Conservation (phyloP, 2,797 vertebrate species). For the Sebastes melanostomus region DNA sequence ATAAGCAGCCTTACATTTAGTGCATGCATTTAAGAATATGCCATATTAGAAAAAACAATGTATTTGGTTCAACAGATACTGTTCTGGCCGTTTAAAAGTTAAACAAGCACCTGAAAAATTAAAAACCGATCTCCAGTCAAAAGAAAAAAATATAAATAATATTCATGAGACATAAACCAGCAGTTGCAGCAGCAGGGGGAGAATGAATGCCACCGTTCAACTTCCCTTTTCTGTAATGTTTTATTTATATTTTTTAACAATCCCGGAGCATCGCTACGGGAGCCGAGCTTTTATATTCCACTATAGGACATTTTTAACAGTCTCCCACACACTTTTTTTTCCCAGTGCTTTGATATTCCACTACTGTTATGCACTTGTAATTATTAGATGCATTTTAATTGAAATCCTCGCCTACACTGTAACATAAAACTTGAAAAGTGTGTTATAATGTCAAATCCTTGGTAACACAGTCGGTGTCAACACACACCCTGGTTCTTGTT, state of each 20-base stretch:
- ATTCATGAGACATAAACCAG: not conserved
- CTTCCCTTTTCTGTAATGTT: not conserved
- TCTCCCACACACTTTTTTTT: slow-evolving; percentile 31
- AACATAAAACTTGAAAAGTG: slow-evolving; percentile 1
- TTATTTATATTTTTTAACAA: slow-evolving; percentile 21
- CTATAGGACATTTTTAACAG: not conserved
- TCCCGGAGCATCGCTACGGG: not conserved
- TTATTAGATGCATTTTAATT: slow-evolving; percentile 32
- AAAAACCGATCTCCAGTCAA: not conserved
- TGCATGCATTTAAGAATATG: not conserved
- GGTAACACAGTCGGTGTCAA: slow-evolving; percentile 17
- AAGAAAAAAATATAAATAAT: not conserved
- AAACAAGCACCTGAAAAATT: not conserved
- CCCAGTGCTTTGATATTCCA: slow-evolving; percentile 14
- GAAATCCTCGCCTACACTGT: slow-evolving; percentile 17
- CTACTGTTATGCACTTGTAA: not conserved
- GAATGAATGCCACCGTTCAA: slow-evolving; percentile 1
- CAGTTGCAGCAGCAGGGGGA: not conserved
- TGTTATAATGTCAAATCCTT: slow-evolving; percentile 7
- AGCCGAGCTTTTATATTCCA: not conserved
- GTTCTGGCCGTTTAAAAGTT: not conserved
- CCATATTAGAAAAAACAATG: not conserved
- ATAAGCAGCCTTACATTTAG: not conserved
- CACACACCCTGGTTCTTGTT: not conserved
- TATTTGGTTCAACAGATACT: not conserved